These are phyloP conservation scores for Fregata magnificens DNA, from an alignment of 2,113 vertebrate genomes.

Conservation along the genomic window DNA sequence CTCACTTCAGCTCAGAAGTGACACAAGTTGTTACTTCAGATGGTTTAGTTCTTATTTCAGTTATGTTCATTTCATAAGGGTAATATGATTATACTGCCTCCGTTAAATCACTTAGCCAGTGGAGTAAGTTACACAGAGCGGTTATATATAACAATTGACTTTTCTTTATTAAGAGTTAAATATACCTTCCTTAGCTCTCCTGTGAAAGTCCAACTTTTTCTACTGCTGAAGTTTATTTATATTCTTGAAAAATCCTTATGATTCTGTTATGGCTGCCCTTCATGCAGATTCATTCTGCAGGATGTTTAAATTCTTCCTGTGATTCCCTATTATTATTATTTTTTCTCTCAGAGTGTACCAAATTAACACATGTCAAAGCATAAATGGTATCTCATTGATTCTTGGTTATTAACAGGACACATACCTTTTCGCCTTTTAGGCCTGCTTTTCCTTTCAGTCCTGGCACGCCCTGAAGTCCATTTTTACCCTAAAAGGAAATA, in stretches of 20 bases:
- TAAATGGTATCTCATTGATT: neutral
- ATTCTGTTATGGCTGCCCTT: neutral
- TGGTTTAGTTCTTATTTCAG: neutral
- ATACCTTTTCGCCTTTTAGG: slow-evolving; percentile 81
- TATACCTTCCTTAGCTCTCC: neutral
- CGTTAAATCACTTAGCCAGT: neutral
- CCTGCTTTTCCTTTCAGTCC: slow-evolving; percentile 76
- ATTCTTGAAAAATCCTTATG: neutral
- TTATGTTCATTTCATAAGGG: neutral
- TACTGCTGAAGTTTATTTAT: neutral
- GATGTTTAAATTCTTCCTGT: neutral
- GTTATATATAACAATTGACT: neutral
- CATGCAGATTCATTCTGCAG: neutral
- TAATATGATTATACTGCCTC: neutral
- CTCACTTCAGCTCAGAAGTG: neutral
- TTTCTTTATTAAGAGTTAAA: neutral
- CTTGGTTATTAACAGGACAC: neutral
- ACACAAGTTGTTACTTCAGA: neutral
- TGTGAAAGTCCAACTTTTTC: neutral
- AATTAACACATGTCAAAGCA: neutral
- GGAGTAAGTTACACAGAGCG: neutral
- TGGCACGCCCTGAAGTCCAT: slow-evolving; percentile 44
- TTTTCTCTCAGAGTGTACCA: neutral
- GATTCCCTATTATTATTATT: neutral
- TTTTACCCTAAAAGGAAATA: slow-evolving; percentile 69